Evolutionary conservation across 30 jellyfish, hydroid and myxozoan genomes (phyloP), one percentile per base, ranked within the genome.

Genomic region (Turritopsis rubra): DNA sequence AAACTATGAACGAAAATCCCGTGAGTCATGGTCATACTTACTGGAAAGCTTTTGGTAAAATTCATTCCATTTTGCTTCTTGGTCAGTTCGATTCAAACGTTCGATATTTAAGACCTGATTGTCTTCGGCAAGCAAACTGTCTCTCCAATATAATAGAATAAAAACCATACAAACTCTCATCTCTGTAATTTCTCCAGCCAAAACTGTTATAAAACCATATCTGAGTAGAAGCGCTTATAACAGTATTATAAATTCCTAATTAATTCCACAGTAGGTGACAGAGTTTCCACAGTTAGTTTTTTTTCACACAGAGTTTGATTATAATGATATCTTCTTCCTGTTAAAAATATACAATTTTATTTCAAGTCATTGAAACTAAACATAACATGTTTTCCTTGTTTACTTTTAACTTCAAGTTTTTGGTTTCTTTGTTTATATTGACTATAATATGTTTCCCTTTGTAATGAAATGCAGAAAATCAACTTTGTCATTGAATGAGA

Each of bases 21-120:
- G 73, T 16, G 77, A 68, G 19, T 68, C 30, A n/a, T 1, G 8
- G 30, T 68, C 77, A 23, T n/a, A 68, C 77, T 68, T 68, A 68
- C 77, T 68, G 28, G 77, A 68, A 68, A 68, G 19, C 19, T 68
- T 23, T 68, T 68, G 77, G 19, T n/a, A 68, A 19, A 68, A 68
- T 68, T n/a, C 30, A 27, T 68, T 68, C 77, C 77, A 68, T 19
- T 22, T 68, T 9, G 28, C 77, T 68, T 68, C 77, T 68, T 68
- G 77, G 30, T 68, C 77, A 27, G 77, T 68, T 68, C 77, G 28
- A 19, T 68, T 68, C 31, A 68, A 8, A 1, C 8, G 28, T 27
- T 68, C 77, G 9, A n/a, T 17, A 68, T n/a, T 27, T 23, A 68
- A 68, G 19, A n/a, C 16, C 77, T 68, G 77, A 41, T 41, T 41